Percentiles rank a stretch among this genome's conserved stretches.
Evolutionary conservation across 1,140 invertebrate genomes (phyloP).

Genomic region (Caenorhabditis brenneri): DNA sequence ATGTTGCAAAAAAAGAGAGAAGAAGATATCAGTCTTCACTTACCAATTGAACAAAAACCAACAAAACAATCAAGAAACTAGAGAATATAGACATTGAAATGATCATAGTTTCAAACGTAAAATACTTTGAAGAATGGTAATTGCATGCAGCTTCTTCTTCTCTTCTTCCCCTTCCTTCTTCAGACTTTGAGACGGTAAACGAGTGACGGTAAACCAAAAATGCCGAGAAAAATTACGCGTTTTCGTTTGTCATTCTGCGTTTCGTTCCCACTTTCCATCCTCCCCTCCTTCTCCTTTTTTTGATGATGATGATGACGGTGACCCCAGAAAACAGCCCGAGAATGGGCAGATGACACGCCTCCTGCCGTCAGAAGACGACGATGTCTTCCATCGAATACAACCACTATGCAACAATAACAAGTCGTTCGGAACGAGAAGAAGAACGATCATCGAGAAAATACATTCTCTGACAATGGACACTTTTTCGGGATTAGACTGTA

Average conservation of each 20-base stretch:
- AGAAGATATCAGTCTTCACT: neutral
- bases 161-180: neutral
- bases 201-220: constrained; percentile 14
- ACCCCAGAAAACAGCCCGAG: constrained; percentile 36
- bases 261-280: neutral
- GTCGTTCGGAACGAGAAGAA: constrained; percentile 27
- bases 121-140: neutral
- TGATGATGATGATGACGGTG: constrained; percentile 25
- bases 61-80: neutral
- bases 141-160: constrained; percentile 15
- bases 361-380: neutral
- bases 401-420: constrained; percentile 41
- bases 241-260: constrained; percentile 41
- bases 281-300: neutral
- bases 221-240: constrained; percentile 18
- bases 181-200: neutral
- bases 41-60: neutral
- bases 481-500: constrained; percentile 27
- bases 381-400: neutral
- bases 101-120: constrained; percentile 4
- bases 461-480: neutral
- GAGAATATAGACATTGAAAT: neutral
- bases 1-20: no score
- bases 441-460: neutral
- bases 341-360: constrained; percentile 34